phyloP scores from a whole-genome alignment of 2,888 invertebrate species.

The Hydrotaea cyrtoneurina region DNA sequence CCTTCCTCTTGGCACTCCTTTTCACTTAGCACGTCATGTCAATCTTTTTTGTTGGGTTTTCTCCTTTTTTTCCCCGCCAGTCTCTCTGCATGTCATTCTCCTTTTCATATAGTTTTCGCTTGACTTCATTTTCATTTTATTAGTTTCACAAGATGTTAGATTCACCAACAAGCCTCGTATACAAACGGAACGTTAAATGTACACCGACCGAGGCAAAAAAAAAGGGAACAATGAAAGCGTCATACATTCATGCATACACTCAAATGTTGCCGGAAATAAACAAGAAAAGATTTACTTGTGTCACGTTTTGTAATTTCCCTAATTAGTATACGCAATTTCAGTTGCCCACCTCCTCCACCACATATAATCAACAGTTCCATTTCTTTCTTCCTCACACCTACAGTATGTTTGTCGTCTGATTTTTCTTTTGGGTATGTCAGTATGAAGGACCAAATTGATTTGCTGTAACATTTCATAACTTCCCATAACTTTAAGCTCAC shows the following conservation, averaged over 20 bases:
- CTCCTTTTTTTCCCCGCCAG: neutral
- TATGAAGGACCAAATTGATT: neutral
- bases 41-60: neutral
- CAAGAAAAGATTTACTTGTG: conserved; percentile 17
- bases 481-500: neutral
- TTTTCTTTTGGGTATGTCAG: too few relatives aligned
- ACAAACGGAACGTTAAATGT: too few relatives aligned
- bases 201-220: too few relatives aligned
- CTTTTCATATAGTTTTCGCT: neutral
- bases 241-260: neutral
- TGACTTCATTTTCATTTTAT: conserved; percentile 6
- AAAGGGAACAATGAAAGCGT: neutral
- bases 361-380: neutral
- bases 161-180: neutral
- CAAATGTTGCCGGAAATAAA: conserved; percentile 4
- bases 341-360: neutral
- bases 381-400: neutral
- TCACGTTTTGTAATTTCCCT: conserved; percentile 39
- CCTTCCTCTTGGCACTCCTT: neutral
- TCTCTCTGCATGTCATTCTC: neutral
- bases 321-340: conserved; percentile 29
- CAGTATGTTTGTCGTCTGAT: neutral
- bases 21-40: conserved; percentile 5
- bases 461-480: neutral
- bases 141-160: neutral